These are phyloP conservation scores for Anadara kagoshimensis DNA, from an alignment of 1,140 invertebrate genomes.

Conservation along the genomic window DNA sequence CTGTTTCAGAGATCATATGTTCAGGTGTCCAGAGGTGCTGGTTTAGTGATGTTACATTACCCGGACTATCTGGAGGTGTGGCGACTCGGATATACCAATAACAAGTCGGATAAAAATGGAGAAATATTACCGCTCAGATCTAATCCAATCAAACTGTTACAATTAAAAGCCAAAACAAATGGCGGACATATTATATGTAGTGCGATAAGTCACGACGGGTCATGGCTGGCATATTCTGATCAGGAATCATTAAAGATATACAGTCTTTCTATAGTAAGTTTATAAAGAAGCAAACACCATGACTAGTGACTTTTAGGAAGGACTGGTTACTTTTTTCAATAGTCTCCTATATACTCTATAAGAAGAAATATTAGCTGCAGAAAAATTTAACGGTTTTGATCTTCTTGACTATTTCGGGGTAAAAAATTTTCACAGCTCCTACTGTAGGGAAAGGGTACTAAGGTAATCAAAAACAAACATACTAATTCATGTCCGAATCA, in stretches of 20 bases:
- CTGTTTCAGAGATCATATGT: slow-evolving; percentile 77
- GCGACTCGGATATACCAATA: slow-evolving; percentile 76
- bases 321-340: too few relatives aligned
- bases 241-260: slow-evolving; percentile 80
- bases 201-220: slow-evolving; percentile 81
- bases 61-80: slow-evolving; percentile 80
- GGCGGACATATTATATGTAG: slow-evolving; percentile 80
- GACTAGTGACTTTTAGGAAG: too few relatives aligned
- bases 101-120: slow-evolving; percentile 56
- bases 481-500: too few relatives aligned
- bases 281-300: too few relatives aligned
- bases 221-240: slow-evolving; percentile 85
- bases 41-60: slow-evolving; percentile 82
- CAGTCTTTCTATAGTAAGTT: slow-evolving; percentile 77
- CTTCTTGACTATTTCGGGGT: too few relatives aligned
- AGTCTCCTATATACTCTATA: too few relatives aligned
- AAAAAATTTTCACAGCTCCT: too few relatives aligned
- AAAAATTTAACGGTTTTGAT: too few relatives aligned
- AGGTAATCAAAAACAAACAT: too few relatives aligned
- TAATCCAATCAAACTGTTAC: slow-evolving; percentile 80
- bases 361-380: too few relatives aligned
- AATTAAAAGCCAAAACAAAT: slow-evolving; percentile 77
- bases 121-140: slow-evolving; percentile 74
- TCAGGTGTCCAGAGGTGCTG: slow-evolving; percentile 77
- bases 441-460: too few relatives aligned